Conservation (phyloP, 2,113 vertebrate species). For the Xiphorhynchus elegans region DNA sequence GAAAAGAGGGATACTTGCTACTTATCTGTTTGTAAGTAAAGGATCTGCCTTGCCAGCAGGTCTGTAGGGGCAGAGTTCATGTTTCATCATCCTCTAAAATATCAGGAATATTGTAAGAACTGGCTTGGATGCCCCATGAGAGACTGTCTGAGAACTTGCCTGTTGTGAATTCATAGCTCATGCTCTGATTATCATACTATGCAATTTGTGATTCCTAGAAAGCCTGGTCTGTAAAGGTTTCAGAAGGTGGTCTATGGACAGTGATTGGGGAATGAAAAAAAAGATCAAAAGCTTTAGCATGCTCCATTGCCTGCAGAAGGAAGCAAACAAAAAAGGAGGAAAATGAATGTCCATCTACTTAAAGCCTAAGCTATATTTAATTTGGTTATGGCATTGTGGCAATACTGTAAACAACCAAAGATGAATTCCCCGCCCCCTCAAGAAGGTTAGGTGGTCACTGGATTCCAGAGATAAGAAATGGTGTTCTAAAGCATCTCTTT, state of each 20-base stretch:
- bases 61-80: not conserved
- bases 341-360: not conserved
- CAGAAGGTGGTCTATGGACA: not conserved
- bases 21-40: not conserved
- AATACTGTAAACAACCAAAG: not conserved
- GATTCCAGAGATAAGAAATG: not conserved
- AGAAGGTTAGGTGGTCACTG: not conserved
- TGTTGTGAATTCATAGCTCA: not conserved
- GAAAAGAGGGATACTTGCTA: accelerated
- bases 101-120: not conserved
- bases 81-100: not conserved
- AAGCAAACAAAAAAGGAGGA: not conserved
- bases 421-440: accelerated
- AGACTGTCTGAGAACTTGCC: not conserved
- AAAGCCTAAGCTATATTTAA: not conserved
- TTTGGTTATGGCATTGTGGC: not conserved
- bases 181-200: not conserved
- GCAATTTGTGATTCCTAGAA: not conserved
- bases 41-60: not conserved
- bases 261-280: not conserved
- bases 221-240: not conserved
- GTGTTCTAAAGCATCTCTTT: not conserved
- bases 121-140: not conserved
- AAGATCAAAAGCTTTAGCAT: not conserved
- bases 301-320: accelerated